These are phyloP conservation scores for Pseudococcus longispinus DNA, from an alignment of 2,888 invertebrate species.

Conservation along the genomic window DNA sequence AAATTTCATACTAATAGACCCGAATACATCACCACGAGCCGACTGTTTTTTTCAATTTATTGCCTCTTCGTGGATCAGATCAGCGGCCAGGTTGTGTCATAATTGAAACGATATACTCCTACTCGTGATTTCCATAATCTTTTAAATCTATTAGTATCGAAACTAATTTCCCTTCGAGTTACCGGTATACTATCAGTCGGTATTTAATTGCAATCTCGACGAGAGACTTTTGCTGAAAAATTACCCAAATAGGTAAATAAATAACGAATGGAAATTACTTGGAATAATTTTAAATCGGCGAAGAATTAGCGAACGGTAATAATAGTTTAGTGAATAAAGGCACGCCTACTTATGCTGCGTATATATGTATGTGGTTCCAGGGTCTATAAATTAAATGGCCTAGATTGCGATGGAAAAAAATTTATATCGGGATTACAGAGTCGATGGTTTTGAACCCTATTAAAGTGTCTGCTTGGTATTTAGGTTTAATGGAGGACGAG, in stretches of 20 bases:
- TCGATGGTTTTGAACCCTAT: neutral
- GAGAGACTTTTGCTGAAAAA: neutral
- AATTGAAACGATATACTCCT: neutral
- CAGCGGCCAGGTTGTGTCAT: neutral
- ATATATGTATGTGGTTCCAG: neutral
- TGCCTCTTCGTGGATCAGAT: neutral
- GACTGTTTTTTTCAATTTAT: neutral
- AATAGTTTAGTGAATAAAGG: neutral
- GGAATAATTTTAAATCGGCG: conserved; percentile 11
- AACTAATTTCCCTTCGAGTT: neutral
- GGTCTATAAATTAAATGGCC: conserved; percentile 9
- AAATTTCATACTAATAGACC: neutral
- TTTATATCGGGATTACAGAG: neutral
- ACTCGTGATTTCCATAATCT: neutral
- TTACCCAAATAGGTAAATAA: conserved; percentile 7
- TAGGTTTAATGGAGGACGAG: neutral
- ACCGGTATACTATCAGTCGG: neutral
- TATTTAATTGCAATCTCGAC: neutral
- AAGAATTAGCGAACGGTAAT: conserved; percentile 18
- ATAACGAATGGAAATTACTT: neutral
- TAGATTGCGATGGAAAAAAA: neutral
- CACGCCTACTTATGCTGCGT: neutral
- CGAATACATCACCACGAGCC: neutral
- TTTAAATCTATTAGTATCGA: neutral
- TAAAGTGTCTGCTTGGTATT: neutral